Conservation (phyloP, 2,113 vertebrate species). For the Anarhynchus alexandrinus region DNA sequence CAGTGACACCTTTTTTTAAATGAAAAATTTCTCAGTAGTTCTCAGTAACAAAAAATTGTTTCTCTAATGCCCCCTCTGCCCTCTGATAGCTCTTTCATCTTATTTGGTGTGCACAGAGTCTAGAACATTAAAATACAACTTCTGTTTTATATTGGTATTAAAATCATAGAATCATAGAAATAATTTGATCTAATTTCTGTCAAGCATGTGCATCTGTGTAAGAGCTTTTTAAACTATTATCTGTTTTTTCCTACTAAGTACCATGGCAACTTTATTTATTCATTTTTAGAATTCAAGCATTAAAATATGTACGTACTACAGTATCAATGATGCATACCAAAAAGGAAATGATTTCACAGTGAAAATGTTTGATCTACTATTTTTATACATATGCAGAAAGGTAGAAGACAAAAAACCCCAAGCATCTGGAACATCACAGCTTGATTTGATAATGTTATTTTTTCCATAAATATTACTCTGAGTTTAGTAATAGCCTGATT, state of each 20-base stretch:
- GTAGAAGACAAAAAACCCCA: background rate
- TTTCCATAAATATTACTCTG: background rate
- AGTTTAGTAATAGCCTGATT: background rate
- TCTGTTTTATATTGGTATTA: background rate
- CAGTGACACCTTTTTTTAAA: background rate
- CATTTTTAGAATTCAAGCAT: background rate
- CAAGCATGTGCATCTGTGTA: background rate
- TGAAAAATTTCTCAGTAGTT: background rate
- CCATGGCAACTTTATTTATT: background rate
- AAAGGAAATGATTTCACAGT: background rate
- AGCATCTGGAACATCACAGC: background rate
- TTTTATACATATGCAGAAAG: background rate
- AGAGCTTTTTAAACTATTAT: background rate
- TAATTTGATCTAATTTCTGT: background rate
- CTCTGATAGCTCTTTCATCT: background rate
- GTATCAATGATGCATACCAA: background rate
- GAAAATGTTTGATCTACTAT: background rate
- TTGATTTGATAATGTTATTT: background rate
- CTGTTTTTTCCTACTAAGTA: background rate
- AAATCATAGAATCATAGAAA: background rate
- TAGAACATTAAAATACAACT: background rate
- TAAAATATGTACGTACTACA: accelerated
- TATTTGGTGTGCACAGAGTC: background rate
- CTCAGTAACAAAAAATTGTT: background rate
- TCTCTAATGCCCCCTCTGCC: background rate